A percentile compares a stretch with the other conserved stretches of the same genome.
phyloP scores from a whole-genome alignment of 2,888 invertebrate species.

The Synergus laeviventris region DNA sequence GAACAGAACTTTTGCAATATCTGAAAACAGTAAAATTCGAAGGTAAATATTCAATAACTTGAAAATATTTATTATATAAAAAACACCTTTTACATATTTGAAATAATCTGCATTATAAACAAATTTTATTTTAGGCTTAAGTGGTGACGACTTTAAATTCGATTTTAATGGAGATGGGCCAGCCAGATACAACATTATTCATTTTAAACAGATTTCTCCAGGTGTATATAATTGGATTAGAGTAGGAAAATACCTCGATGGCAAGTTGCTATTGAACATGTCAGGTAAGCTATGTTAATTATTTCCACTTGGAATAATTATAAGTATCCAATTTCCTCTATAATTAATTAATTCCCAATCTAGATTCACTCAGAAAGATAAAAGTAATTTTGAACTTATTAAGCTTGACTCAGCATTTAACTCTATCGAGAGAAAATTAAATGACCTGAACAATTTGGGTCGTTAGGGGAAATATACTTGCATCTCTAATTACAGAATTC shows the following conservation, averaged over 20 bases:
- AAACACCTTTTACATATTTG: not conserved
- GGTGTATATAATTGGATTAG: conserved; percentile 90
- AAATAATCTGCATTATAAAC: not conserved
- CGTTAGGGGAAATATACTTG: not conserved
- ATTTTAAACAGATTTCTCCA: conserved; percentile 89
- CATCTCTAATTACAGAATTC: conserved; percentile 1
- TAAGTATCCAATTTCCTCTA: not conserved
- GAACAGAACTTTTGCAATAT: conserved; percentile 88
- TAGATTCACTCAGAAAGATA: not conserved
- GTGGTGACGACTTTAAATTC: conserved; percentile 93
- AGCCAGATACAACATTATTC: conserved; percentile 95
- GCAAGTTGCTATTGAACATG: conserved; percentile 87
- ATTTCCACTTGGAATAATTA: not conserved
- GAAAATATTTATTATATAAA: too few species aligned
- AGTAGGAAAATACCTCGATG: conserved; percentile 92
- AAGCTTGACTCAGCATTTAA: not conserved
- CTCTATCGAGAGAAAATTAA: not conserved
- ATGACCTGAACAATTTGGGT: conserved; percentile 11
- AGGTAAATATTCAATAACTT: conserved; percentile 79
- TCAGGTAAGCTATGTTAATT: conserved; percentile 79
- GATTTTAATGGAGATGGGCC: conserved; percentile 95
- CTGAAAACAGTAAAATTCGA: conserved; percentile 91
- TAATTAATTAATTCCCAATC: not conserved
- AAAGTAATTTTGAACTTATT: conserved; percentile 9
- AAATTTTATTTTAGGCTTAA: conserved; percentile 82